Evolutionary conservation across 2,797 vertebrate species (phyloP), one percentile per base, ranked within the genome.

Genomic region (Basileuterus tristriatus): DNA sequence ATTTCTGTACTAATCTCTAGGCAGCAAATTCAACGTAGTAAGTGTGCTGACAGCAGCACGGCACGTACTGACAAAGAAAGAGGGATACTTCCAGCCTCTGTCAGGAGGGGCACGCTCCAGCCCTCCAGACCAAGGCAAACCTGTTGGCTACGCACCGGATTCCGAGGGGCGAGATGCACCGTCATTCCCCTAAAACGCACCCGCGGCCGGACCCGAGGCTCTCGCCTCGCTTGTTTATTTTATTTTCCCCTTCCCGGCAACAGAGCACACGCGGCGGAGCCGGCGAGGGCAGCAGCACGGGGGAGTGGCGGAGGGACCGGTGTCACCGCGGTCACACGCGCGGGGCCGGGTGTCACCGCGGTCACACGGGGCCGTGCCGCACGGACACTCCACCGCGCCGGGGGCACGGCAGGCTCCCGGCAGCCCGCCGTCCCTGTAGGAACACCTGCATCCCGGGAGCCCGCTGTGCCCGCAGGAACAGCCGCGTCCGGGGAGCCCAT

Each of bases 111-210:
- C 58, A 41, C 1, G 41, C 59, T 90, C 36, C 81, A 30, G 79
- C 43, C 32, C 43, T 2, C 27, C 50, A 52, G 10, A 11, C 22
- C 21, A 41, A 65, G 34, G n/a, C 52, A 78, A 87, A 96, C 96
- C 97, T 96, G 96, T 89, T 96, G 96, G 95, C 88, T 74, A 1
- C 6, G n/a, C n/a, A 86, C 70, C 52, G 19, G 27, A 21, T 24
- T 82, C 82, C 32, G 44, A 77, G 59, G 78, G 88, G 62, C 17
- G 41, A 96, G 84, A 94, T 96, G 96, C 97, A 96, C 71, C 52
- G 94, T 96, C 97, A 96, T 89, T 12, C 36, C 82, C 62, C 50
- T 21, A 14, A 63, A 64, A 49, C 34, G 46, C 62, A 18, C 53
- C 59, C 46, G 52, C 17, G 69, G 77, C 69, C 49, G 32, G 64